phyloP scores from a whole-genome alignment of 2,797 vertebrate genomes.

The Mustela erminea region DNA sequence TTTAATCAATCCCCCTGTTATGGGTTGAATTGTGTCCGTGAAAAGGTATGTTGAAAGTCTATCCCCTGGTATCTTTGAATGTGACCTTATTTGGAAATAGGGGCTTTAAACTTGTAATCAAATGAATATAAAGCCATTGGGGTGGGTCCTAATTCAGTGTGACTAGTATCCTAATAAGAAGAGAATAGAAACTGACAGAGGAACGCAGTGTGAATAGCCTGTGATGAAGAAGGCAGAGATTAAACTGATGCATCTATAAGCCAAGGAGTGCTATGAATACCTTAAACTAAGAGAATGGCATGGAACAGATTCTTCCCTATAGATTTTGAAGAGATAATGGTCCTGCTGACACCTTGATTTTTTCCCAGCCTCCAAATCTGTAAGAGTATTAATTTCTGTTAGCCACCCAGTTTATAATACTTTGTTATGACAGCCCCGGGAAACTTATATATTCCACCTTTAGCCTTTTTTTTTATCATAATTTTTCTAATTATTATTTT shows the following conservation, averaged over 20 bases:
- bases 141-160: not conserved
- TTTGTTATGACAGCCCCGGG: not conserved
- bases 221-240: not conserved
- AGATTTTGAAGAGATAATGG: not conserved
- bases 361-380: not conserved
- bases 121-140: not conserved
- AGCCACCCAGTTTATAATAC: not conserved
- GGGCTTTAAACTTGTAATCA: not conserved
- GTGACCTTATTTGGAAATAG: not conserved
- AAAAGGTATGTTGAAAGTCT: not conserved
- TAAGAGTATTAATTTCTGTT: not conserved
- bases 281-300: not conserved
- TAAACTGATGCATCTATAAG: not conserved
- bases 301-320: not conserved
- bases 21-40: not conserved
- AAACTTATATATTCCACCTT: not conserved
- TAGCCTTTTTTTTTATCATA: not conserved
- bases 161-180: not conserved
- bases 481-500: too few relatives aligned
- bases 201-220: not conserved
- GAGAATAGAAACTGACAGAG: not conserved
- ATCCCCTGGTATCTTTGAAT: not conserved
- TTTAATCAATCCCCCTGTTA: not conserved
- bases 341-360: not conserved
- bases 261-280: not conserved